These are phyloP conservation scores for Chymomyza caudatula DNA, from an alignment of 2,888 invertebrate genomes.

Conservation along the genomic window DNA sequence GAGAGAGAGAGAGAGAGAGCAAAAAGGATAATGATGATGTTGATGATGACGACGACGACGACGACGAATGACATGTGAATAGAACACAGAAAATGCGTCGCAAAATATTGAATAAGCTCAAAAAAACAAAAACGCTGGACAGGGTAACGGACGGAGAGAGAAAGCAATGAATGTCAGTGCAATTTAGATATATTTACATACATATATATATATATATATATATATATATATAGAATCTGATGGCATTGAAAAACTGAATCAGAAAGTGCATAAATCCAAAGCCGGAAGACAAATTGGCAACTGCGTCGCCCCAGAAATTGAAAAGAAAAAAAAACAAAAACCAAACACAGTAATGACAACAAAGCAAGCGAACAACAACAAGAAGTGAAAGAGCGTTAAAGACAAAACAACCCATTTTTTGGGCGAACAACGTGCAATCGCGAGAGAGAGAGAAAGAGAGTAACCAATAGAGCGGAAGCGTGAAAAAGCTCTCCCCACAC, in stretches of 20 bases:
- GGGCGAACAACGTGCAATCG: neutral
- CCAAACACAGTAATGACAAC: neutral
- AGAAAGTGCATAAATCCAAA: too few species aligned
- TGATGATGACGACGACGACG: neutral
- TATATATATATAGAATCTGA: neutral
- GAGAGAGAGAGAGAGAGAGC: conserved; percentile 3
- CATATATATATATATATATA: neutral
- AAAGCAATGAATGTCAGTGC: neutral
- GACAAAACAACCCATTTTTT: neutral
- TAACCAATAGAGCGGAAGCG: neutral
- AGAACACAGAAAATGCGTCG: conserved; percentile 58
- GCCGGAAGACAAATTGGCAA: too few species aligned
- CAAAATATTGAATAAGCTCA: conserved; percentile 22
- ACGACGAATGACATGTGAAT: conserved; percentile 41
- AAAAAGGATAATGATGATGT: neutral
- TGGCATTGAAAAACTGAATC: too few species aligned
- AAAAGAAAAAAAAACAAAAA: neutral
- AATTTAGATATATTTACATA: neutral
- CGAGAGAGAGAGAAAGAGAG: neutral
- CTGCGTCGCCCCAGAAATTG: too few species aligned
- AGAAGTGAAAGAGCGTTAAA: neutral
- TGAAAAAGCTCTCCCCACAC: neutral
- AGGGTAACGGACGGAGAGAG: conserved; percentile 36
- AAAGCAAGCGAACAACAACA: neutral
- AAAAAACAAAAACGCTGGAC: conserved; percentile 53